Evolutionary conservation across 2,888 invertebrate species (phyloP), one percentile per base, ranked within the genome.

Genomic region (Cheiracanthium punctorium): DNA sequence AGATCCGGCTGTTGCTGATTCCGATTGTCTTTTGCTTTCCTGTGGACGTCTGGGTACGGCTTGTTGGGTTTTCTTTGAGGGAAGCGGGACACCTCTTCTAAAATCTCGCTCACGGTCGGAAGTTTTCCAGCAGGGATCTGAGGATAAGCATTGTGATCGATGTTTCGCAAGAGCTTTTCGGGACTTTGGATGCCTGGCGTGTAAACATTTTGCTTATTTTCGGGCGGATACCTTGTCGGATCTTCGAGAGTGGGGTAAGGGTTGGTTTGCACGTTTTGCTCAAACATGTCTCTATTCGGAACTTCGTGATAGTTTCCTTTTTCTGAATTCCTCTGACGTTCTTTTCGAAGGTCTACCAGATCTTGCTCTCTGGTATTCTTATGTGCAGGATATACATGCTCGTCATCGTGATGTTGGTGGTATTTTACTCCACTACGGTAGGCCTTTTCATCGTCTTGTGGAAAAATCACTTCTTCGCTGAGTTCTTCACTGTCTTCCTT

Each of bases 101-200:
- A 71, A 4, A 84, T 58, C 1, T 85, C 73, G 0, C 79, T 64
- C 5, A 79, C 70, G 4, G 76, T 72, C 48, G 81, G 52, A 0
- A 71, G 20, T 14, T 58, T 52, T 24, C 48, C 72, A 41, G 48
- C 41, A 29, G 73, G 79, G n/a, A 74, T 24, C 14, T 80, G 73
- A 8, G 84, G 79, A 43, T 80, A 85, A 5, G 74, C 84, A 17
- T 67, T 64, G 1, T 17, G 41, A 29, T 75, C 37, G 7, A 41
- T 29, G 29, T 20, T 85, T 28, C 77, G 43, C 12, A 85, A 7
- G 17, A 85, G 43, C 29, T 85, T 85, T 14, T 80, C 77, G 7
- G 79, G 77, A 64, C 79, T 79, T 24, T 85, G 84, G 28, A 72
- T 76, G 1, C 72, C 82, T 28, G 72, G 76, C 1, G 58, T 32